These are phyloP conservation scores for Pyrocoelia pectoralis DNA, from an alignment of 2,888 invertebrate species.

Conservation along the genomic window DNA sequence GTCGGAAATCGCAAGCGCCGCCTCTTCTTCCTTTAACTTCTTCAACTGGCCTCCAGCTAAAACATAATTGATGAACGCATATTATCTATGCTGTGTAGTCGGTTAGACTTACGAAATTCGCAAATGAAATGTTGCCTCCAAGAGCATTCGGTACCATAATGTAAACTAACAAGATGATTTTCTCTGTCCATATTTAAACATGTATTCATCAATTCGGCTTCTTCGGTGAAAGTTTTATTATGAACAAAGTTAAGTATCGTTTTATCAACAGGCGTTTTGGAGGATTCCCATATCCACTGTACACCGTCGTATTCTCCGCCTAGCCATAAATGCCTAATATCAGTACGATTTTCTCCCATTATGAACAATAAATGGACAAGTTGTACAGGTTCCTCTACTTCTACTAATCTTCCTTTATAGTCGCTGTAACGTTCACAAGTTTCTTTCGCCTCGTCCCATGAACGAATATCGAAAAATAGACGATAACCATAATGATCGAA, in stretches of 20 bases:
- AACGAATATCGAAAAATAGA: neutral
- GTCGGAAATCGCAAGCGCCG: no score
- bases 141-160: conserved; percentile 56
- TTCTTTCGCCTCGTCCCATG: conserved; percentile 11
- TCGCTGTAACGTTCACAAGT: neutral
- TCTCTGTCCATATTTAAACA: conserved; percentile 61
- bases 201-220: neutral
- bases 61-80: no score
- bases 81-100: no score
- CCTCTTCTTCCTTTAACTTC: no score
- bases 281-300: neutral
- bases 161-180: conserved; percentile 61
- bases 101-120: conserved; percentile 2
- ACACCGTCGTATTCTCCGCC: conserved; percentile 12
- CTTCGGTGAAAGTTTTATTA: conserved; percentile 4
- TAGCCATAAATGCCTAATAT: conserved; percentile 23
- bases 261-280: neutral
- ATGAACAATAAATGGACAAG: conserved; percentile 11
- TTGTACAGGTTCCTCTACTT: neutral
- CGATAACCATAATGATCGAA: conserved; percentile 18
- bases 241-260: neutral
- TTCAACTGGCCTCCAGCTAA: no score
- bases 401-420: neutral
- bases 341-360: conserved; percentile 30
- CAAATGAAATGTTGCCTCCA: neutral